Evolutionary conservation across 2,888 invertebrate genomes (phyloP), one percentile per base, ranked within the genome.

Genomic region (Apoda limacodes): DNA sequence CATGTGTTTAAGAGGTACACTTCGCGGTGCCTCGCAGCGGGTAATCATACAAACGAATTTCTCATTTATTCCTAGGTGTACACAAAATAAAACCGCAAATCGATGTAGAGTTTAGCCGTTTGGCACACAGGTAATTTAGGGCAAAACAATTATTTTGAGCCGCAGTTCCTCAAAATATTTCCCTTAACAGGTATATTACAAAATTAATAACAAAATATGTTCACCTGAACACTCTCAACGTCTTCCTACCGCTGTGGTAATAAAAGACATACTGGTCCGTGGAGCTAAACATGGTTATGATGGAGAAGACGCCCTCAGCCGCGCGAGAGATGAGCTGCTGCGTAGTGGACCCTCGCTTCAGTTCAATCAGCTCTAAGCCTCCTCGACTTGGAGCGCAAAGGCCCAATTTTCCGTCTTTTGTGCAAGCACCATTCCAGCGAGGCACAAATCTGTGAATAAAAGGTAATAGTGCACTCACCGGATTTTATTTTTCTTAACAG

Each of bases 251-350:
- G 45, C 95, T 93, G 60, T 98, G 98, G 55, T 98, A 98, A 60
- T 98, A 98, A 28, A 98, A 85, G 2, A 98, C 98, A 52, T 98
- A 97, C 52, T 94, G 90, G 49, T 98, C 95, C 2, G 90, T 94
- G 42, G 92, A 90, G 35, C 95, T 97, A 65, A 98, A 98, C 81
- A 92, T 88, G 36, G 95, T 93, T 42, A 95, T 94, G 11, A 98
- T 95, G 2, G 93, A 95, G 65, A 98, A 98, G 0, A 98, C 98
- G 0, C 98, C 98, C 64, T 98, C 98, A 1, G 98, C 97, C 0
- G 98, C 91, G 60, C 93, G 88, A 4, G 94, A 94, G 42, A 98
- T 97, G 42, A 95, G 90, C 1, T 92, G 95, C 61, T 91, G 90
- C 0, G 94, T 88, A 0, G 92, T 90, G 26, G 89, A 86, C 0